A percentile compares a stretch with the other conserved stretches of the same genome.
These are phyloP conservation scores for Okamejei kenojei DNA, from an alignment of 2,797 vertebrate genomes.

Conservation along the genomic window DNA sequence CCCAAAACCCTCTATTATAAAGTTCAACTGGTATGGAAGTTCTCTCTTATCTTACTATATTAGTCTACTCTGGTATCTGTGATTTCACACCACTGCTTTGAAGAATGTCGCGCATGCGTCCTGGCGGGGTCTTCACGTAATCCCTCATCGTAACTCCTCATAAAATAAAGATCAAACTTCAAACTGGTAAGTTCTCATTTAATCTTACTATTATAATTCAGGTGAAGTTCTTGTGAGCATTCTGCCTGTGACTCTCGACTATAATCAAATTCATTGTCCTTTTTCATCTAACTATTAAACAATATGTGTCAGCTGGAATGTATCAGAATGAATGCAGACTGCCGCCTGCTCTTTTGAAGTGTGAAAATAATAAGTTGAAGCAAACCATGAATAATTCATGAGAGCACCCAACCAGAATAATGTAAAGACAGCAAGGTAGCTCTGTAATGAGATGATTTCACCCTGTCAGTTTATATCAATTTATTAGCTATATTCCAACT, in stretches of 20 bases:
- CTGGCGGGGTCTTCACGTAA: too few relatives aligned
- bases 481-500: constrained; percentile 23
- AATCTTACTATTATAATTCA: neutral
- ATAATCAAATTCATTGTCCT: neutral
- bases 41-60: too few relatives aligned
- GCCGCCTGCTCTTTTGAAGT: neutral
- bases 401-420: neutral
- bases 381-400: constrained; percentile 30
- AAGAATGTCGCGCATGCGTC: too few relatives aligned
- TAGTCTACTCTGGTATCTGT: too few relatives aligned
- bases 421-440: constrained; percentile 2
- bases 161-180: too few relatives aligned
- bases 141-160: too few relatives aligned
- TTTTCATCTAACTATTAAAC: constrained; percentile 13
- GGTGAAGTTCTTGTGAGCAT: neutral
- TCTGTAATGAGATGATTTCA: constrained; percentile 28
- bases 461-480: constrained; percentile 29
- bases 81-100: too few relatives aligned
- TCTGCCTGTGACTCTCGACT: neutral
- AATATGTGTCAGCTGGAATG: neutral
- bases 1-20: too few relatives aligned
- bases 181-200: too few relatives aligned
- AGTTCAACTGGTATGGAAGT: too few relatives aligned
- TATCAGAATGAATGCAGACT: constrained; percentile 4
- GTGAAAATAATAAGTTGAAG: constrained; percentile 16